phyloP scores from a whole-genome alignment of 1,140 invertebrate species.

The Drosophila tani region DNA sequence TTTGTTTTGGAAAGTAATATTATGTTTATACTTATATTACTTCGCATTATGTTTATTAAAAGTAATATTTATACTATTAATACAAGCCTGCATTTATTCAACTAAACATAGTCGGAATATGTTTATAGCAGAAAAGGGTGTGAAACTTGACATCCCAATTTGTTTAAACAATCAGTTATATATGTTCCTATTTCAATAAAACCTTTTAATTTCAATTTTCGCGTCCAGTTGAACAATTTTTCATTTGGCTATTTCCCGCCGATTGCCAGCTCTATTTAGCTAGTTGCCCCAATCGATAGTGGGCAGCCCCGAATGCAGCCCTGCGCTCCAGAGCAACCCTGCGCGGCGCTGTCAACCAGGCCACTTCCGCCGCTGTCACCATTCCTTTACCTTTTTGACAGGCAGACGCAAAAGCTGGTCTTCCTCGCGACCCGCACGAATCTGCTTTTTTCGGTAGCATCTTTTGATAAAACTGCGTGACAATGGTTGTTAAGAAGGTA shows the following conservation, averaged over 20 bases:
- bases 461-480: conserved; percentile 71
- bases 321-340: conserved; percentile 53
- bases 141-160: too few species aligned
- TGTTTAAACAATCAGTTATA: too few species aligned
- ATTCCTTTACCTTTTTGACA: conserved; percentile 84
- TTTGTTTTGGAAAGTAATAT: too few species aligned
- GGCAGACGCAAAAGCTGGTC: conserved; percentile 82
- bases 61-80: too few species aligned
- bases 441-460: conserved; percentile 80
- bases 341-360: conserved; percentile 49
- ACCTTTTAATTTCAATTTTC: too few species aligned
- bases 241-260: not conserved
- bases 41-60: too few species aligned
- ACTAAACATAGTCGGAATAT: too few species aligned
- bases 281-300: not conserved
- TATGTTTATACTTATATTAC: too few species aligned
- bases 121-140: too few species aligned
- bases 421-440: conserved; percentile 69
- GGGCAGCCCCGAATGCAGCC: conserved; percentile 23
- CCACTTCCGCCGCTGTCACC: conserved; percentile 72
- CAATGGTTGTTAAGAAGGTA: conserved; percentile 85
- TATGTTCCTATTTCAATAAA: too few species aligned
- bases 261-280: not conserved
- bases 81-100: too few species aligned
- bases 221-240: too few species aligned